Percentiles rank a stretch among this genome's conserved stretches.
Conservation (phyloP, 2,113 vertebrate genomes). For the Pelodiscus sinensis region DNA sequence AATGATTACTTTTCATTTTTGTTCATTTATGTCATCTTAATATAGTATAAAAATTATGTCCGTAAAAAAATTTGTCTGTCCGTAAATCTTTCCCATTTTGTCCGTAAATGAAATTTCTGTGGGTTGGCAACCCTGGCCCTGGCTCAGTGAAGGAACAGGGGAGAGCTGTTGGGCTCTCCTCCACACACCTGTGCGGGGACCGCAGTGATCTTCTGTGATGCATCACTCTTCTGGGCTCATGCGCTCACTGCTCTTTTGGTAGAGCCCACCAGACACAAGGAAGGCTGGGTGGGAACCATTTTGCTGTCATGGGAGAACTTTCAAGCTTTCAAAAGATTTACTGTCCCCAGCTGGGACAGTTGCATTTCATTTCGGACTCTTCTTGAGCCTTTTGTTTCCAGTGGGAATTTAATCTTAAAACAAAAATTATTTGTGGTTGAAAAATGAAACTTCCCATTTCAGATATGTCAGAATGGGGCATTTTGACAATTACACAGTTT, state of each 20-base stretch:
- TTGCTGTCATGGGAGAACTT: background rate
- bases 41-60: too few species aligned
- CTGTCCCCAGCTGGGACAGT: background rate
- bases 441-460: background rate
- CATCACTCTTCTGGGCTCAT: background rate
- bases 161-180: background rate
- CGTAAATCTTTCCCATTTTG: too few species aligned
- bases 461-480: background rate
- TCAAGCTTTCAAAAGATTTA: background rate
- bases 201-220: background rate
- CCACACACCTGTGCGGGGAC: background rate
- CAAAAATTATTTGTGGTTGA: background rate
- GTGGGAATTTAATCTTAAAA: background rate
- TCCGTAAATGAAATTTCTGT: too few species aligned
- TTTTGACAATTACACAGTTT: background rate
- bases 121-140: too few species aligned
- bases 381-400: background rate
- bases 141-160: background rate
- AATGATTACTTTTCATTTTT: too few species aligned
- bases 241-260: background rate
- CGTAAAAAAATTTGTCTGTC: too few species aligned
- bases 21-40: too few species aligned
- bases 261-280: background rate
- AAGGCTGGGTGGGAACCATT: background rate
- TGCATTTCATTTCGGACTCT: background rate